Evolutionary conservation across 2,888 invertebrate genomes (phyloP).

Genomic region (Flexamia atlantica): DNA sequence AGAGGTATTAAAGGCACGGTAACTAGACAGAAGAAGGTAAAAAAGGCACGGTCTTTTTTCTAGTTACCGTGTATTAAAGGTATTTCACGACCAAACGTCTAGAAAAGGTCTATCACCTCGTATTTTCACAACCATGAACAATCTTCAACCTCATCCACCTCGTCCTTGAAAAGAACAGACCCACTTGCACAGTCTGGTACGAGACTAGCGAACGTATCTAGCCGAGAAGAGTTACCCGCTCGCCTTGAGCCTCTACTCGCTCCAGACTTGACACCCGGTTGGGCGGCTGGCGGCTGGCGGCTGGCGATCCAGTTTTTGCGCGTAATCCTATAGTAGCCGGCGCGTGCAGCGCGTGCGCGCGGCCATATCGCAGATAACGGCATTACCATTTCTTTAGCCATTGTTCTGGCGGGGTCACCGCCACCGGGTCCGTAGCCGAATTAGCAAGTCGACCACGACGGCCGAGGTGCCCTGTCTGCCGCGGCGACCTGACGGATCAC

Average conservation of each 20-base stretch:
- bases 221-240: not conserved
- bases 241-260: conserved; percentile 16
- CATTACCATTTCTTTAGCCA: conserved; percentile 43
- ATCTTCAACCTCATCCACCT: not conserved
- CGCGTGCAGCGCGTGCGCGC: conserved; percentile 22
- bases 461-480: not conserved
- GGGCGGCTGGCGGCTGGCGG: not conserved
- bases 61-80: too few species aligned
- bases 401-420: conserved; percentile 35
- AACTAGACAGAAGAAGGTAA: too few species aligned
- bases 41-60: too few species aligned
- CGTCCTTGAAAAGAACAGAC: not conserved
- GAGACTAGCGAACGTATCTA: not conserved
- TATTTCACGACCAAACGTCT: too few species aligned
- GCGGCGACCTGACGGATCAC: too few species aligned
- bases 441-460: conserved; percentile 37
- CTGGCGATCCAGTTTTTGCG: conserved; percentile 16
- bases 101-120: too few species aligned
- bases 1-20: too few species aligned
- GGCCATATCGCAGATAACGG: conserved; percentile 53
- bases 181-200: too few species aligned
- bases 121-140: too few species aligned
- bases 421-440: conserved; percentile 1
- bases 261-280: not conserved
- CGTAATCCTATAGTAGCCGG: conserved; percentile 39